Evolutionary conservation across 2,888 invertebrate species (phyloP), one percentile per base, ranked within the genome.

Genomic region (Agonum fuliginosum): DNA sequence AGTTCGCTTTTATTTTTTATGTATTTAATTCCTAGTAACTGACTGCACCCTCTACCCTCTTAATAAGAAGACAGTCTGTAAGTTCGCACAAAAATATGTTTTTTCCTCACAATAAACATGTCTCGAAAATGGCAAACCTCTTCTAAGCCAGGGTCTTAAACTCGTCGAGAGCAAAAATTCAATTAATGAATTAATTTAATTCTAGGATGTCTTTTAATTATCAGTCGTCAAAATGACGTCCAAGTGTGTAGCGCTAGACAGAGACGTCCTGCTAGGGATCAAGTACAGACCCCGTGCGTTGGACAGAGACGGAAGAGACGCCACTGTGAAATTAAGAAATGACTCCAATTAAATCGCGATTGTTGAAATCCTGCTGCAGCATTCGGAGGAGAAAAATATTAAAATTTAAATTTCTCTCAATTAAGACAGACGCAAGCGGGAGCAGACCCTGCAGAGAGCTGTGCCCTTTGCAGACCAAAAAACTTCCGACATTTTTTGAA

Each of bases 181-280:
- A 86, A 86, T 86, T 86, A 86, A 83, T 84, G 85, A 86, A 86
- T 86, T 84, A 86, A 87, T 86, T 87, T 87, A 87, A 87, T 87
- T 86, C 86, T 83, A 71, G 75, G 78, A 84, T 82, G 84, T 84
- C 85, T 86, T 86, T 86, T 86, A 86, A 86, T 86, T 86, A 85
- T 83, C 77, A 83, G 84, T 84, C 85, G 84, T 83, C 83, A 84
- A 85, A 85, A 85, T 85, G 86, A 85, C 84, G 84, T 19, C 70
- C 77, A 77, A 77, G 77, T 69, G 77, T 77, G 77, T 46, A 48
- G 75, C 69, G 69, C 41, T 17, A 10, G 54, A 76, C 8, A 27
- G 43, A 54, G 77, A 77, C 12, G 34, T 17, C n/a, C 3, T 12
- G 20, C 14, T 10, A 10, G 58, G 77, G 69, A 70, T 77, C 77